Percentiles rank a stretch among this genome's conserved stretches.
phyloP scores from a whole-genome alignment of 2,888 invertebrate genomes.

The Nemotelus nigrinus region DNA sequence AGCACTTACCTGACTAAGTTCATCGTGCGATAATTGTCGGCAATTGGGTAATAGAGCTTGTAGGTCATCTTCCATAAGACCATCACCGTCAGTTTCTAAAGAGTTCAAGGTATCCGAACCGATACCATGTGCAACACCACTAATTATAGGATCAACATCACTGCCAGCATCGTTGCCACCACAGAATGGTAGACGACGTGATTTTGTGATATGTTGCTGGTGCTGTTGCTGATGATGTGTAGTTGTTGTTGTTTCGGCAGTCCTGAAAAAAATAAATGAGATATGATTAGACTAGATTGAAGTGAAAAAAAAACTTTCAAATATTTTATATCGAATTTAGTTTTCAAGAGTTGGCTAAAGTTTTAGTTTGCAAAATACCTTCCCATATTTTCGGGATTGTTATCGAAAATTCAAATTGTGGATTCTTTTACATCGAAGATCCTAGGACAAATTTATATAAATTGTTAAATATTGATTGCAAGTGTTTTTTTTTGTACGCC shows the following conservation, averaged over 20 bases:
- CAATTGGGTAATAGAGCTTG: conserved; percentile 63
- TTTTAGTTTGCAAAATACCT: no score
- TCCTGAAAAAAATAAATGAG: conserved; percentile 48
- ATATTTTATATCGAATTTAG: no score
- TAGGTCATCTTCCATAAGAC: conserved; percentile 63
- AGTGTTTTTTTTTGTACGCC: no score
- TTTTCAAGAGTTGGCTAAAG: no score
- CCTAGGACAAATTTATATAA: no score
- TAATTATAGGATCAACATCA: conserved; percentile 48
- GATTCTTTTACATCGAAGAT: no score
- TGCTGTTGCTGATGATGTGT: conserved; percentile 43
- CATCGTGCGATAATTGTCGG: conserved; percentile 62
- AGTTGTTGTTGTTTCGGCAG: conserved; percentile 55
- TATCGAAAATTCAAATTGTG: no score
- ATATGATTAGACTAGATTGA: background rate
- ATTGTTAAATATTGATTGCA: no score
- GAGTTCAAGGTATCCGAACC: conserved; percentile 55
- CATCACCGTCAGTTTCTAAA: conserved; percentile 59
- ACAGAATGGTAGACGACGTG: conserved; percentile 60
- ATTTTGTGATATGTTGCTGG: conserved; percentile 53
- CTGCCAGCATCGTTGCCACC: conserved; percentile 49
- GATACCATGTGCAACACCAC: conserved; percentile 47
- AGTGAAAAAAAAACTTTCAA: background rate
- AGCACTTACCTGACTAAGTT: conserved; percentile 64
- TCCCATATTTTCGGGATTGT: no score